Evolutionary conservation across 2,797 vertebrate species (phyloP).

Genomic region (Philypnodon macrostomus): DNA sequence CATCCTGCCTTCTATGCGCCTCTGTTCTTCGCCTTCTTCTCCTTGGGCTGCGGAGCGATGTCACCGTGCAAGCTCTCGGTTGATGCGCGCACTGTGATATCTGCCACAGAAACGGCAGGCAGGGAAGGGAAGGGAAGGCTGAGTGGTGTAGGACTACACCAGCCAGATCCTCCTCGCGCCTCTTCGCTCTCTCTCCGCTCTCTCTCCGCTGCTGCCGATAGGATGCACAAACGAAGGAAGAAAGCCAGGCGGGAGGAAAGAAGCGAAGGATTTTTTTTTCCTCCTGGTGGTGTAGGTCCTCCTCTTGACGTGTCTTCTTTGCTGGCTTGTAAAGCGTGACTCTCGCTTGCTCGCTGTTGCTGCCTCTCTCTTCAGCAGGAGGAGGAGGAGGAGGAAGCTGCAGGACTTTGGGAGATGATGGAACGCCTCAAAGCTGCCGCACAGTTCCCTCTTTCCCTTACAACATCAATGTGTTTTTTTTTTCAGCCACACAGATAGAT

Average conservation of each 20-base stretch:
- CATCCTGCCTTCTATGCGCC: conserved; percentile 81
- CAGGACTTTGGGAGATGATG: conserved; percentile 76
- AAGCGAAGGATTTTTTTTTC: conserved; percentile 57
- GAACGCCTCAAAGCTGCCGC: conserved; percentile 76
- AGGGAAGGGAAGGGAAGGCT: conserved; percentile 36
- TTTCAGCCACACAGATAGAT: conserved; percentile 62
- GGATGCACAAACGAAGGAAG: no score
- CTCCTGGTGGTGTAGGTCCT: conserved; percentile 63
- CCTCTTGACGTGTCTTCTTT: conserved; percentile 73
- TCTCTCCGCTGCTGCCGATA: conserved; percentile 51
- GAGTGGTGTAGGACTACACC: conserved; percentile 59
- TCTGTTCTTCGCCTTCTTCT: conserved; percentile 7
- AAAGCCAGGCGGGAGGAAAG: conserved; percentile 64
- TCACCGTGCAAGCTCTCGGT: conserved; percentile 59
- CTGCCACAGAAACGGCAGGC: conserved; percentile 55
- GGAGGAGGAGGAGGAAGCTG: conserved; percentile 74
- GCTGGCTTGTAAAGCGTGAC: conserved; percentile 69
- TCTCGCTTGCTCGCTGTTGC: conserved; percentile 44
- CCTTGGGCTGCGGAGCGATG: conserved; percentile 56
- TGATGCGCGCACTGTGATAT: conserved; percentile 58
- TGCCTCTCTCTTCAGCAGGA: conserved; percentile 60
- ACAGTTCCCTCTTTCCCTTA: conserved; percentile 67
- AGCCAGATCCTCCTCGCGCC: conserved; percentile 62
- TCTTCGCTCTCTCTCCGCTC: no score
- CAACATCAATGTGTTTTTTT: conserved; percentile 42